Base-by-base conservation (phyloP, 2,888 invertebrate genomes). In the Noctuana brunneofusca region DNA sequence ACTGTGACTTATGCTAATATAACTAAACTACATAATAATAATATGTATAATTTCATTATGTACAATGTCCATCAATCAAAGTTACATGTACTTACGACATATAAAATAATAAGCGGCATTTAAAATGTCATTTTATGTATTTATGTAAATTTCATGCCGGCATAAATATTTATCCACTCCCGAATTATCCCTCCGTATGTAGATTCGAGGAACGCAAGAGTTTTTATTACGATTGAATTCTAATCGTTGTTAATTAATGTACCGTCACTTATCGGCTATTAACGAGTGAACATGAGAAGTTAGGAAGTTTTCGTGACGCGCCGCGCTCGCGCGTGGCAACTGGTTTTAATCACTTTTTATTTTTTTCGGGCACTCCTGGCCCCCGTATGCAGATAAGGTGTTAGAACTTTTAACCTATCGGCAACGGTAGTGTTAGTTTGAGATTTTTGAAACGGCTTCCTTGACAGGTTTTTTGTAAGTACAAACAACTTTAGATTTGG, bases 211-310 rank as follows among this genome's bases (percentile, higher is more conserved):
- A 56, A 56, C 46, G 46, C 46, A 56, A 46, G 30, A 43, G 56
- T 56, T 48, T 57, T 57, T 57, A 57, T 57, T 57, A 22, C 48
- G 48, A 57, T 35, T 57, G 57, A 49, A 49, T 57, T 57, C 49
- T 22, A 35, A 49, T 57, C 49, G 49, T 27, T 43, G 24, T 48
- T 49, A 57, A 57, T 57, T 57, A 57, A 57, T 49, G 57, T 49
- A 46, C 48, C 48, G 48, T 35, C 57, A 57, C 57, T 49, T 57
- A 49, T 57, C 48, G 32, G 18, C 35, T 30, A 57, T 49, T 48
- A 57, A 57, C 32, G 48, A 57, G 18, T 46, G 56, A 22, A 43
- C 43, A 43, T 55, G 48, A 57, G 57, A 14, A 49, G 57, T 57
- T 48, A 20, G 6, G 18, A 46, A n/a, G n/a, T 30, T 22, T 16